Conservation (phyloP, 2,888 invertebrate genomes). For the Heliconius cydno region DNA sequence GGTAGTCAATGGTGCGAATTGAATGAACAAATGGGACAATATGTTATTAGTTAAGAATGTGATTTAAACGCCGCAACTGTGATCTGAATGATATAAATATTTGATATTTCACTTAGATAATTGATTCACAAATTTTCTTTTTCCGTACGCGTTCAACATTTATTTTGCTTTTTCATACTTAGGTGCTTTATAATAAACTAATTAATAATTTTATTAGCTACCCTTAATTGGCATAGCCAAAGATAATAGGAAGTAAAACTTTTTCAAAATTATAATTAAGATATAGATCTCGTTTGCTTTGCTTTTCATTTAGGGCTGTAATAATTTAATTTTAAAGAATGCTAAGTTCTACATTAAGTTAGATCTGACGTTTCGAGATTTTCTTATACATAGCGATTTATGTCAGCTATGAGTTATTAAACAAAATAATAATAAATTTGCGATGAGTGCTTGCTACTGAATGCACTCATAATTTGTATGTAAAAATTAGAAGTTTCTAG, state of each 20-base stretch:
- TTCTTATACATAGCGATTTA: constrained; percentile 66
- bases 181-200: constrained; percentile 68
- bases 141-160: constrained; percentile 54
- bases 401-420: constrained; percentile 67
- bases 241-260: constrained; percentile 78
- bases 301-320: constrained; percentile 47
- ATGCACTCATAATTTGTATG: constrained; percentile 78
- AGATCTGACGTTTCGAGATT: constrained; percentile 74
- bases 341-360: constrained; percentile 57
- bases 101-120: constrained; percentile 84
- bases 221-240: constrained; percentile 80
- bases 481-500: constrained; percentile 76
- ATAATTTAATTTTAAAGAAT: constrained; percentile 48
- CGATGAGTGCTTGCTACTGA: constrained; percentile 72
- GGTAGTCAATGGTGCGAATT: constrained; percentile 71
- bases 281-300: constrained; percentile 54
- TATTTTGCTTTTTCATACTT: constrained; percentile 66
- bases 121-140: constrained; percentile 74
- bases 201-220: constrained; percentile 66
- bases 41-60: constrained; percentile 83
- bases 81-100: constrained; percentile 84
- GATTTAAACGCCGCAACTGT: constrained; percentile 84
- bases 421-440: constrained; percentile 68
- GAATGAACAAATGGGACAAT: constrained; percentile 81
- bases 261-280: constrained; percentile 56